A percentile compares a stretch with the other conserved stretches of the same genome.
Conservation (phyloP, 2,797 vertebrate species). For the Darevskia mixta region DNA sequence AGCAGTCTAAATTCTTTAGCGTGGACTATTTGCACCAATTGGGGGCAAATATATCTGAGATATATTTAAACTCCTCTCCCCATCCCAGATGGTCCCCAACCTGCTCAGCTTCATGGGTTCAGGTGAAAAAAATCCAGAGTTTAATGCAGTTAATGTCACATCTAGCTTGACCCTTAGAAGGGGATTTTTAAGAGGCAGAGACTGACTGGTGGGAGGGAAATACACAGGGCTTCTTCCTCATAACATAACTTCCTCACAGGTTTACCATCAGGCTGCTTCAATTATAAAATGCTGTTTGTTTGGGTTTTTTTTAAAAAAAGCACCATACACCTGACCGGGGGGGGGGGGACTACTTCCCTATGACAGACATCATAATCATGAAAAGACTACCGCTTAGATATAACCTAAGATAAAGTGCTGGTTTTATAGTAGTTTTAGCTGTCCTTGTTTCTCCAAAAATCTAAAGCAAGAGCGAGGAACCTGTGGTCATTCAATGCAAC, state of each 20-base stretch:
- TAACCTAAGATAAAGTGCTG: not conserved
- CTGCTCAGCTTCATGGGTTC: not conserved
- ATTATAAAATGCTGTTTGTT: not conserved
- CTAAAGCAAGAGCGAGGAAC: too few relatives aligned
- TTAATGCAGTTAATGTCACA: not conserved
- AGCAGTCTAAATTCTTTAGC: not conserved
- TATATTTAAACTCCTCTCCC: not conserved
- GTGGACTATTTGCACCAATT: not conserved
- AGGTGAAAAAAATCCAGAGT: not conserved
- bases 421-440: not conserved
- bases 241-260: not conserved
- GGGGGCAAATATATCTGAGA: too few relatives aligned
- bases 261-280: not conserved
- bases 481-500: too few relatives aligned
- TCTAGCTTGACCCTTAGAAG: not conserved
- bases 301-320: not conserved
- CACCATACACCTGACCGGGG: not conserved
- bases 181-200: not conserved
- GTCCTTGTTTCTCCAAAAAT: not conserved
- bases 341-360: not conserved
- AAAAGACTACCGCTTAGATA: not conserved
- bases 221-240: not conserved
- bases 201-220: not conserved
- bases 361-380: not conserved
- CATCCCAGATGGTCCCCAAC: not conserved